These are phyloP conservation scores for Cerastis rubricosa DNA, from an alignment of 2,888 invertebrate genomes.

Conservation along the genomic window DNA sequence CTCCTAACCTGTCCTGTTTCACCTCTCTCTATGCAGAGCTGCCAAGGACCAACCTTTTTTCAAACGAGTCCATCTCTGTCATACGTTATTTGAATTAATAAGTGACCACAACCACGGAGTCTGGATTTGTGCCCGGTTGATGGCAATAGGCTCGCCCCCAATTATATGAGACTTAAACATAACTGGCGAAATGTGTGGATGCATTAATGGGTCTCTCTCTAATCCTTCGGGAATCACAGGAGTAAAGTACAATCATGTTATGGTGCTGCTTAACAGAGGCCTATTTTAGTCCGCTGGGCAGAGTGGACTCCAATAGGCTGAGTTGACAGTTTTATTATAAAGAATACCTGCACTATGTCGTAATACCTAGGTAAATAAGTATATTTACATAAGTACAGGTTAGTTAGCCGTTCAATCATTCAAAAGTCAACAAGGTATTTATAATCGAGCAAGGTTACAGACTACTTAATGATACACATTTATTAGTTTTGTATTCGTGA, in stretches of 20 bases:
- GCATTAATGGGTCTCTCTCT: too few species aligned
- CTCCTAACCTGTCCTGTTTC: neutral
- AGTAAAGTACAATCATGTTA: neutral
- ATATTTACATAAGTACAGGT: neutral
- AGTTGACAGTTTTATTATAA: neutral
- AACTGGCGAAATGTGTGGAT: too few species aligned
- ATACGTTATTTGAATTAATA: neutral
- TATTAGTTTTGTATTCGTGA: constrained; percentile 5
- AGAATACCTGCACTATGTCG: neutral
- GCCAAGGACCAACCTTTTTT: neutral
- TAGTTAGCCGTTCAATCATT: neutral
- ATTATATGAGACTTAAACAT: too few species aligned
- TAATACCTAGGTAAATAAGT: neutral
- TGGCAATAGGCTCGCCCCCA: too few species aligned
- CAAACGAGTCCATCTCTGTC: neutral
- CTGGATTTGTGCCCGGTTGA: too few species aligned
- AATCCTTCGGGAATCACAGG: too few species aligned
- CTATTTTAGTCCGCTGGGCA: neutral
- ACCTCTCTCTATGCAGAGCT: neutral
- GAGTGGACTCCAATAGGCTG: neutral
- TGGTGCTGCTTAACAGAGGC: neutral
- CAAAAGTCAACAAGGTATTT: neutral
- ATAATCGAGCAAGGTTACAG: constrained; percentile 13
- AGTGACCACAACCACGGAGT: too few species aligned
- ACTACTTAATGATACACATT: neutral